A percentile compares a stretch with the other conserved stretches of the same genome.
Conservation (phyloP, 2,888 invertebrate genomes). For the Alitta virens region DNA sequence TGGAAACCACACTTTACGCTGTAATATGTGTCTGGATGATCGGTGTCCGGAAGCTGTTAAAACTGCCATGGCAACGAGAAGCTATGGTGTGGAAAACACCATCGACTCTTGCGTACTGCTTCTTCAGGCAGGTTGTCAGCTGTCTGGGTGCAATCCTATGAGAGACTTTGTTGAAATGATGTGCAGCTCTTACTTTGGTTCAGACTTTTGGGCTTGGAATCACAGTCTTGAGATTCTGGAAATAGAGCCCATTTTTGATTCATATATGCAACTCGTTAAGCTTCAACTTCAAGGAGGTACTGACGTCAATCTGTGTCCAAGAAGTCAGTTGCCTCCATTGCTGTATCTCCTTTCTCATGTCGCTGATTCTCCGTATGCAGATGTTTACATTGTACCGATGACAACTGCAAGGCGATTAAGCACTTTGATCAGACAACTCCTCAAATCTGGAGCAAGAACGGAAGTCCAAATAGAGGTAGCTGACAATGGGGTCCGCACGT, state of each 20-base stretch:
- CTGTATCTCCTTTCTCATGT: constrained; percentile 16
- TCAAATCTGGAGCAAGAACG: constrained; percentile 18
- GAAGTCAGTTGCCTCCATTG: constrained; percentile 17
- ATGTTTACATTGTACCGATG: constrained; percentile 8
- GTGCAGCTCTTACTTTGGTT: constrained; percentile 3
- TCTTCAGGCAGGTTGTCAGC: neutral
- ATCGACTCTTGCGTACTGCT: neutral
- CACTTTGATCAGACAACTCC: neutral
- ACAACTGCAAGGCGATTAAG: constrained; percentile 1
- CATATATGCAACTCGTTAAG: constrained; percentile 8
- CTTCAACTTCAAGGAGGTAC: constrained; percentile 6
- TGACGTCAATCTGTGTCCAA: constrained; percentile 6
- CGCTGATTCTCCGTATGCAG: constrained; percentile 8
- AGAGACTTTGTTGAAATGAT: constrained; percentile 11
- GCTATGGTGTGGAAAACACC: constrained; percentile 1
- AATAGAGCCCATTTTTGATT: constrained; percentile 10
- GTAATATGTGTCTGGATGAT: constrained; percentile 3
- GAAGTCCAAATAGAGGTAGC: constrained; percentile 15
- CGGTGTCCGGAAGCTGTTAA: neutral
- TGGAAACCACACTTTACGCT: constrained; percentile 8
- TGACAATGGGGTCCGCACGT: neutral
- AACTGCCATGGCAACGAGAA: neutral
- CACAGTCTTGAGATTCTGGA: constrained; percentile 18
- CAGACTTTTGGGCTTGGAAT: constrained; percentile 12
- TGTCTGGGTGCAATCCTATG: neutral